These are phyloP conservation scores for Tiliacea aurago DNA, from an alignment of 2,888 invertebrate species.

Conservation along the genomic window DNA sequence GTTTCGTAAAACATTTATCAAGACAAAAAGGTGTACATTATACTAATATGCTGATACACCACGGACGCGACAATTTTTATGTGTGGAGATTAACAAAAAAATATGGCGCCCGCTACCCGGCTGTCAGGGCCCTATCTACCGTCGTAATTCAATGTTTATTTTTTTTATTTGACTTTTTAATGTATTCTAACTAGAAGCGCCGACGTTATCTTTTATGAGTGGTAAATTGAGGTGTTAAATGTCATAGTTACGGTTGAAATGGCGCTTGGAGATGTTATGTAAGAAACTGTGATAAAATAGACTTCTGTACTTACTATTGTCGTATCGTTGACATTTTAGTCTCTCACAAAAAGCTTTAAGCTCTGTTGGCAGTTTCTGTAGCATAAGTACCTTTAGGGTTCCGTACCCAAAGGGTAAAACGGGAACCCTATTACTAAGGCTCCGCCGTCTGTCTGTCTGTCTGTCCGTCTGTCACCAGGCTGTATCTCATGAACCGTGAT, in stretches of 20 bases:
- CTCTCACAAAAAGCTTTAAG: slow-evolving; percentile 18
- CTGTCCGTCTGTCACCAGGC: too few species aligned
- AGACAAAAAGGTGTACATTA: slow-evolving; percentile 66
- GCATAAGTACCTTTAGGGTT: too few species aligned
- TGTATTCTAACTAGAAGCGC: slow-evolving; percentile 72
- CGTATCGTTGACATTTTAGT: slow-evolving; percentile 28
- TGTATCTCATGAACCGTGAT: too few species aligned
- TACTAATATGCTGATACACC: slow-evolving; percentile 70
- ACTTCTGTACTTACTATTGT: slow-evolving; percentile 52
- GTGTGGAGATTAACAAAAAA: slow-evolving; percentile 74
- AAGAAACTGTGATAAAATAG: slow-evolving; percentile 54
- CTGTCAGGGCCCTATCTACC: slow-evolving; percentile 77
- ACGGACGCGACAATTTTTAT: slow-evolving; percentile 73
- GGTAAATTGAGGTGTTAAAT: slow-evolving; percentile 80
- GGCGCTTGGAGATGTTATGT: slow-evolving; percentile 54
- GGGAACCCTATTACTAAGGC: too few species aligned
- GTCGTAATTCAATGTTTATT: slow-evolving; percentile 78
- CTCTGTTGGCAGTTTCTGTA: slow-evolving; percentile 15
- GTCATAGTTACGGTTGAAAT: slow-evolving; percentile 63
- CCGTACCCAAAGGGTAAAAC: too few species aligned
- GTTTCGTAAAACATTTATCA: slow-evolving; percentile 64
- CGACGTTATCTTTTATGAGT: slow-evolving; percentile 77
- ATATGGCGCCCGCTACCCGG: slow-evolving; percentile 70
- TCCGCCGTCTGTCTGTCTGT: too few species aligned
- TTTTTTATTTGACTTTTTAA: slow-evolving; percentile 75